Percentiles rank a stretch among this genome's conserved stretches.
phyloP scores from a whole-genome alignment of 2,797 vertebrate genomes.

The Lophius americanus region DNA sequence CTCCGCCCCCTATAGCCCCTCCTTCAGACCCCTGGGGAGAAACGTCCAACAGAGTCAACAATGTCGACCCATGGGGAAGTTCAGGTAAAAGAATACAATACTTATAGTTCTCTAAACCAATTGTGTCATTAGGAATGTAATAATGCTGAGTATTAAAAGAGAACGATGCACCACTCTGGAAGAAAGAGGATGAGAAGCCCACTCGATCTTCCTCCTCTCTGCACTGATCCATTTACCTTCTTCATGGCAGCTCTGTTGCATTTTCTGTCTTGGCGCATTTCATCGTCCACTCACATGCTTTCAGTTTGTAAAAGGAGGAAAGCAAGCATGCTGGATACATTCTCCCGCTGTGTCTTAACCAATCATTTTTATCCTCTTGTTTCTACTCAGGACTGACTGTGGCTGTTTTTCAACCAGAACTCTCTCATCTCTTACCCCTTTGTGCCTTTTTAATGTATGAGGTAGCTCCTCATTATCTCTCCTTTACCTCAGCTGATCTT shows the following conservation, averaged over 20 bases:
- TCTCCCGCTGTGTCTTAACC: conserved; percentile 67
- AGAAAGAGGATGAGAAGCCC: conserved; percentile 42
- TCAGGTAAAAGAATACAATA: conserved; percentile 65
- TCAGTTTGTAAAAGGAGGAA: conserved; percentile 54
- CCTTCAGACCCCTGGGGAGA: conserved; percentile 84
- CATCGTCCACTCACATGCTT: conserved; percentile 57
- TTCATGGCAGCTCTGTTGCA: conserved; percentile 7
- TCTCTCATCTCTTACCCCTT: conserved; percentile 52
- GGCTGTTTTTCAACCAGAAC: conserved; percentile 72
- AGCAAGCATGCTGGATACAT: conserved; percentile 67
- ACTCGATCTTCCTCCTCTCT: conserved; percentile 26
- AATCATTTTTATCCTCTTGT: conserved; percentile 73
- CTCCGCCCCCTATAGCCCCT: conserved; percentile 73
- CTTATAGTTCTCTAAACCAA: not conserved
- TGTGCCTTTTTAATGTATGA: conserved; percentile 36
- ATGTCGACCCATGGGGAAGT: conserved; percentile 82
- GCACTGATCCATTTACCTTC: conserved; percentile 33
- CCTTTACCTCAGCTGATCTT: conserved; percentile 58
- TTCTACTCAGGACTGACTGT: conserved; percentile 72
- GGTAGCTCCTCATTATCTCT: conserved; percentile 53
- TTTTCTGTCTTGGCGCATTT: conserved; percentile 39
- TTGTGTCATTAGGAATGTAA: conserved; percentile 11
- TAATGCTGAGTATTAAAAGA: conserved; percentile 11
- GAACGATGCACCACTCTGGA: conserved; percentile 22
- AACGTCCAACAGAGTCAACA: conserved; percentile 76